Base-by-base conservation (phyloP, 2,888 invertebrate species). In the Magallana nippona region DNA sequence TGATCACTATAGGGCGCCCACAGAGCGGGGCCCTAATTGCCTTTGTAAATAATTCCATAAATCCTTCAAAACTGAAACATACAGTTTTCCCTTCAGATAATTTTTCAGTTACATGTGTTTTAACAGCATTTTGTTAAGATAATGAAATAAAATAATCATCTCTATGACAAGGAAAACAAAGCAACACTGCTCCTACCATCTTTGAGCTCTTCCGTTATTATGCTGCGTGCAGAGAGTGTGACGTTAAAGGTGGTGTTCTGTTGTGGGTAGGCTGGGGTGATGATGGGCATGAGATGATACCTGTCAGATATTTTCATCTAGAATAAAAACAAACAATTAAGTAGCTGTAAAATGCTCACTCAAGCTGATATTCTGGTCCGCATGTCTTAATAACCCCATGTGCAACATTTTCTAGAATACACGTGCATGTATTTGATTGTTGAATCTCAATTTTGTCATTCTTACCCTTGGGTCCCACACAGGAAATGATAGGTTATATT, bases 171-270 rank as follows among this genome's bases (percentile, higher is more conserved):
- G 3, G 27, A 15, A 71, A n/a, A 79, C 22, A 79, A 55, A 17
- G 5, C 17, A n/a, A 79, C 22, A 22, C 27, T 32, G 17, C 10
- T 27, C 86, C 88, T 71, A 94, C 94, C 95, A 83, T 96, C 95
- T 92, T 97, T 96, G 91, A 99, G 98, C 94, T 98, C 98, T 89
- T 97, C 97, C 94, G 97, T 96, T 95, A 99, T 98, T 89, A 99
- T 97, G 15, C 97, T 96, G 89, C 97, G 95, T 0, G 99, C 99
- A 3, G 99, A 99, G 27, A 96, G 96, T 0, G 98, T 98, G 5
- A 99, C 99, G 93, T 99, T 99, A 95, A 98, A 99, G 5, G 99
- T 99, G 1, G 99, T 99, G 95, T 99, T 99, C 95, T 99, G 99
- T 94, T 99, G 99, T 0, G 99, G 99, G 95, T 99, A 99, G 0